Evolutionary conservation across 1,140 invertebrate genomes (phyloP), one percentile per base, ranked within the genome.

Genomic region (Drosophila tani): DNA sequence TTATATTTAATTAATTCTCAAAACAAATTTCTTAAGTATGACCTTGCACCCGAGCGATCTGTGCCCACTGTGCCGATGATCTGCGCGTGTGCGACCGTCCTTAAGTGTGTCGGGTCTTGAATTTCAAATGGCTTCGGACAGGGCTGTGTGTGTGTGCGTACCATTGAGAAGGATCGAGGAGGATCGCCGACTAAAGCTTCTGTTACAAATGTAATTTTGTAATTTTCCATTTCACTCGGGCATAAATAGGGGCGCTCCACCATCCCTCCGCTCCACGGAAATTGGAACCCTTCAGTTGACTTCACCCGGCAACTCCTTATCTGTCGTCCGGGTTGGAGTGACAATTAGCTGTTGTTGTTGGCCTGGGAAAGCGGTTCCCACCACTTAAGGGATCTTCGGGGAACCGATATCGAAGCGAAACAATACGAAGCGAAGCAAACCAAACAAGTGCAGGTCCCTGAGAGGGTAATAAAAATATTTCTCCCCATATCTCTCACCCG

Each of bases 141-240:
- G 14, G 38, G 35, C 55, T 41, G 50, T 19, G 17, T 67, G 8
- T 41, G 50, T 46, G 46, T 58, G 45, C 11, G 21, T 40, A 41
- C 35, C 35, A 71, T 71, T 64, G 58, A 24, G 21, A 24, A 24
- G 21, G 21, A 21, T 21, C 21, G 19, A 24, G 9, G 24, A 11
- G 55, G 32, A 63, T 51, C 32, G 24, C 40, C 57, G 41, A 38
- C 46, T 56, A 53, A 81, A 67, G 66, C 43, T 79, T 64, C 80
- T 79, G 68, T 75, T 63, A 66, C 45, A 85, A 85, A 86, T 79
- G 74, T 86, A 78, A 85, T 85, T 85, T 74, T 27, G 57, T 29
- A 29, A 29, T 29, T 29, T 29, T 29, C 78, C 68, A 73, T 58
- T 82, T 67, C 58, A 69, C 32, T 81, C 43, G 19, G 50, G 47